Evolutionary conservation across 2,888 invertebrate genomes (phyloP).

Genomic region (Catocala sponsa): DNA sequence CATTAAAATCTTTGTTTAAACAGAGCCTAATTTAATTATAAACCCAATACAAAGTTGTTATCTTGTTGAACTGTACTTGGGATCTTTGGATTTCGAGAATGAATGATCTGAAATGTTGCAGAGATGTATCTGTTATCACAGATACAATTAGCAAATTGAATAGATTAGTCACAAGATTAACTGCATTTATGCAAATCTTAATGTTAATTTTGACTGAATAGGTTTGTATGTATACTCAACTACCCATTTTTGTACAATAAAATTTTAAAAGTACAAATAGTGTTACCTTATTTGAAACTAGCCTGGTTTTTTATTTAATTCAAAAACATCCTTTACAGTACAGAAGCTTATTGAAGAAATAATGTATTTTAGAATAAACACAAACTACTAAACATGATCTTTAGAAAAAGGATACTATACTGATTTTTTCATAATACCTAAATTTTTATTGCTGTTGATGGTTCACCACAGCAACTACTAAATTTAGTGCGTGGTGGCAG

Average conservation of each 20-base stretch:
- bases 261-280: conserved; percentile 67
- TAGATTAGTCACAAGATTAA: conserved; percentile 61
- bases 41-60: conserved; percentile 60
- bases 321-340: not conserved
- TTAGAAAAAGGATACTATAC: no score
- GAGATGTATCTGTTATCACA: conserved; percentile 10
- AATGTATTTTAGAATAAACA: no score
- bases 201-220: conserved; percentile 79
- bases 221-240: conserved; percentile 76
- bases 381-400: no score
- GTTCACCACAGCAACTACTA: no score
- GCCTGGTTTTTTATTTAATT: not conserved
- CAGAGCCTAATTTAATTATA: conserved; percentile 67
- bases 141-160: conserved; percentile 39
- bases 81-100: conserved; percentile 45
- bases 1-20: conserved; percentile 63
- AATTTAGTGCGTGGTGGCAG: no score
- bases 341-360: not conserved
- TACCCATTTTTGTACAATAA: conserved; percentile 83
- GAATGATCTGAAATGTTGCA: conserved; percentile 64
- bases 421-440: no score
- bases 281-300: conserved; percentile 26
- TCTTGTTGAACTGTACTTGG: conserved; percentile 48
- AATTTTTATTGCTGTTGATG: no score
- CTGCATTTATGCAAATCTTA: conserved; percentile 77